Conservation (phyloP, 2,888 invertebrate species). For the Conops quadrifasciatus region DNA sequence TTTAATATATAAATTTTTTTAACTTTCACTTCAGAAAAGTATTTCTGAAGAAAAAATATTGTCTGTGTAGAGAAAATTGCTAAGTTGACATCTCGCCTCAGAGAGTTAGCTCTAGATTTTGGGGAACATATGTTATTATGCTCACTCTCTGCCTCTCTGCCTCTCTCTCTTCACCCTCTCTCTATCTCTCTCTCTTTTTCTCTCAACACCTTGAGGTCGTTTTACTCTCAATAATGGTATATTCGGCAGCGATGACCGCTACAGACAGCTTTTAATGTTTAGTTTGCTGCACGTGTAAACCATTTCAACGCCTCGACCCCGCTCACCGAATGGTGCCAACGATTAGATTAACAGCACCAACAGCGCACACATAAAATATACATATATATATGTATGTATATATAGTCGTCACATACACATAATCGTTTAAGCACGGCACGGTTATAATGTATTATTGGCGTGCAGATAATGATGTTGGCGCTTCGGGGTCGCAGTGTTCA, state of each 20-base stretch:
- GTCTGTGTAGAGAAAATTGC: not conserved
- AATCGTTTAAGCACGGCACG: too few species aligned
- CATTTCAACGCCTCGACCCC: conserved; percentile 42
- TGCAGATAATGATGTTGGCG: too few species aligned
- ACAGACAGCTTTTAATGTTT: conserved; percentile 45
- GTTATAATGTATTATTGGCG: too few species aligned
- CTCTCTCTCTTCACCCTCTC: not conserved
- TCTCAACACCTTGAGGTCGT: not conserved
- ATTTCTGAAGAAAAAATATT: not conserved
- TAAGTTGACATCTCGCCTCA: not conserved
- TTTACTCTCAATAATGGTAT: not conserved
- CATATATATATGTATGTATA: too few species aligned
- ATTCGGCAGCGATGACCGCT: not conserved
- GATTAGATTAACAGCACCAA: conserved; percentile 1
- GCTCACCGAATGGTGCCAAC: conserved; percentile 1
- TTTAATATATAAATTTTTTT: too few species aligned
- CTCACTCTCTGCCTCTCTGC: not conserved
- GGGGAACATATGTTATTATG: not conserved
- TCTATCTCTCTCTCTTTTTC: not conserved
- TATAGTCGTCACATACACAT: too few species aligned
- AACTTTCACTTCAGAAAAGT: too few species aligned
- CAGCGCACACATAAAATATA: too few species aligned
- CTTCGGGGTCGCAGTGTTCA: too few species aligned
- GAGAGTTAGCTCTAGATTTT: not conserved
- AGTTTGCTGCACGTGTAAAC: conserved; percentile 57